Base-by-base conservation (phyloP, 2,797 vertebrate genomes). In the Bucorvus abyssinicus region DNA sequence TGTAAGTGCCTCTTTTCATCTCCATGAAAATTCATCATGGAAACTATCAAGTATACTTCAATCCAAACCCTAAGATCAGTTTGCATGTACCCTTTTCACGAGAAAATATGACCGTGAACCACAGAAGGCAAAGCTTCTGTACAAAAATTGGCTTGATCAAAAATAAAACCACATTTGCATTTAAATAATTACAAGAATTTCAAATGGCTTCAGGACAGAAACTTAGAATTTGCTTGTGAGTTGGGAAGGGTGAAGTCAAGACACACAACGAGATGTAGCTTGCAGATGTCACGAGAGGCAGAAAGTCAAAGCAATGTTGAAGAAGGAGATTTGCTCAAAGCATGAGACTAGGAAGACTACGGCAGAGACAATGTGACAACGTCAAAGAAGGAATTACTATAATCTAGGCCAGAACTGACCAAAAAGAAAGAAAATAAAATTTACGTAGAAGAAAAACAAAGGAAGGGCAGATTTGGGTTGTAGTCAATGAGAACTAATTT, bases 61-160 rank as follows among this genome's bases (percentile, higher is more conserved):
- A 20, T 40, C 8, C 15, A 59, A 91, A 64, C n/a, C 27, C 22
- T 56, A 30, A 30, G 24, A 24, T 63, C 79, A 47, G 14, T 73
- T 52, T 56, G 14, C 10, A 44, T 6, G 10, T 17, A 40, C 16
- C 30, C 19, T 23, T 68, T 50, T 38, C 3, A 3, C 0, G 0
- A 65, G 30, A 70, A 94, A 70, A 68, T 34, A n/a, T 6, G 4
- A 56, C 27, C 36, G 1, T 13, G 22, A 67, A 36, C 20, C 12
- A 52, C n/a, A 70, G 55, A 69, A 42, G 21, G 38, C 38, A 76
- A 68, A 85, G 19, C 14, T 75, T 82, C 73, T 63, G 23, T 47
- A 52, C 17, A 65, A 57, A 75, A 65, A 82, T 7, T 36, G 16
- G 0, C 32, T 79, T 59, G 34, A 34, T 49, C 26, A 63, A 89